phyloP scores from a whole-genome alignment of 2,888 invertebrate genomes.

The Cheilosia urbana region DNA sequence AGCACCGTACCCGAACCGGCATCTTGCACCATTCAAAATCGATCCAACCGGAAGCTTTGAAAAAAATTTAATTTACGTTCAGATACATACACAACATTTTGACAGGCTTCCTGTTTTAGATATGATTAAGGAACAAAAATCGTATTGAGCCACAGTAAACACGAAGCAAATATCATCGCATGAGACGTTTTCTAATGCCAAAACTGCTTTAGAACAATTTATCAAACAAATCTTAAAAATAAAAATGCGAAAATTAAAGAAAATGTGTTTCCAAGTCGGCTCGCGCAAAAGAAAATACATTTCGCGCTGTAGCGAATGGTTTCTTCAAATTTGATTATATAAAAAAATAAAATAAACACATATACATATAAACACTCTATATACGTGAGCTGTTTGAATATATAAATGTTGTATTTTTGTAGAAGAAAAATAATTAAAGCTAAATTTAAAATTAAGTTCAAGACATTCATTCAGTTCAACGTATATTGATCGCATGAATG shows the following conservation, averaged over 20 bases:
- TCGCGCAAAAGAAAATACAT: constrained; percentile 23
- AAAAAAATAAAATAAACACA: constrained; percentile 66
- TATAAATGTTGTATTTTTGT: background rate
- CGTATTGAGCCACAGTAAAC: no score
- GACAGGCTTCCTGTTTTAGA: constrained; percentile 13
- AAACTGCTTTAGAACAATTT: constrained; percentile 37
- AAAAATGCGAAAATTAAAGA: constrained; percentile 10
- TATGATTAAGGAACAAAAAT: no score
- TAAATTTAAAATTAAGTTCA: constrained; percentile 69
- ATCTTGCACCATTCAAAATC: constrained; percentile 24
- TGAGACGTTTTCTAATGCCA: background rate
- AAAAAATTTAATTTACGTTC: constrained; percentile 18
- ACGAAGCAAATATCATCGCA: background rate
- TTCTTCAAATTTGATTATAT: constrained; percentile 59
- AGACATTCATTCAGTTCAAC: constrained; percentile 38
- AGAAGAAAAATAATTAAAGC: constrained; percentile 32
- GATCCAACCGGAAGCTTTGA: constrained; percentile 43
- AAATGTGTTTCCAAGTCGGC: constrained; percentile 10
- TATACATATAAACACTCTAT: constrained; percentile 42
- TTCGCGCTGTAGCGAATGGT: constrained; percentile 16
- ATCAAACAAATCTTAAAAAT: constrained; percentile 31
- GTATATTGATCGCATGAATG: constrained; percentile 36
- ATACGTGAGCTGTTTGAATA: constrained; percentile 21
- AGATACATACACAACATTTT: constrained; percentile 1
- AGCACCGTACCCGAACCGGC: constrained; percentile 24